Conservation (phyloP, 2,888 invertebrate genomes). For the Drosophila testacea region DNA sequence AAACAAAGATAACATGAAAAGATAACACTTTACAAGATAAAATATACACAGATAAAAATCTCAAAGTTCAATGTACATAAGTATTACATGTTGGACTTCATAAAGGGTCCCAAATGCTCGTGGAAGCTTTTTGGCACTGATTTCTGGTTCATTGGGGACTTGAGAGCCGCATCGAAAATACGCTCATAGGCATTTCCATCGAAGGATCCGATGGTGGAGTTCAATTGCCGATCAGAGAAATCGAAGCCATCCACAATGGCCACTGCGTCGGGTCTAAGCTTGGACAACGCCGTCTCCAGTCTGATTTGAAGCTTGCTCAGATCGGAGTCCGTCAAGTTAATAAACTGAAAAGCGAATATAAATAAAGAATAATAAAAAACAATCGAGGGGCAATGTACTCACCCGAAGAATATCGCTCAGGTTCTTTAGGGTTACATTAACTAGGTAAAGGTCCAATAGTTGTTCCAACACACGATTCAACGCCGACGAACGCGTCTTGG, state of each 20-base stretch:
- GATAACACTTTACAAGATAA: background rate
- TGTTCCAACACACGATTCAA: slow-evolving; percentile 89
- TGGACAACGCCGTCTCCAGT: slow-evolving; percentile 89
- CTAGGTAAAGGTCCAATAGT: slow-evolving; percentile 91
- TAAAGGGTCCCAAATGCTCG: slow-evolving; percentile 88
- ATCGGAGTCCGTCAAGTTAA: slow-evolving; percentile 72
- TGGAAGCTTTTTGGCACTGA: slow-evolving; percentile 90
- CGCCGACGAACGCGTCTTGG: slow-evolving; percentile 86
- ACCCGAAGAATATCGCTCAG: slow-evolving; percentile 93
- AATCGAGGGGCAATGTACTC: slow-evolving; percentile 65
- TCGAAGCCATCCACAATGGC: slow-evolving; percentile 97
- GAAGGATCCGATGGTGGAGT: slow-evolving; percentile 91
- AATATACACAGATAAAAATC: background rate
- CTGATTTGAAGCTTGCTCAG: slow-evolving; percentile 87
- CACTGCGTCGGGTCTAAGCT: slow-evolving; percentile 94
- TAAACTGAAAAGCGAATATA: slow-evolving; percentile 61
- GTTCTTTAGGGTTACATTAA: slow-evolving; percentile 90
- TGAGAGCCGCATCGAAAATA: slow-evolving; percentile 91
- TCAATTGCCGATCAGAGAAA: slow-evolving; percentile 90
- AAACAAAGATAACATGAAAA: slow-evolving; percentile 6
- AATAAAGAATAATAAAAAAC: background rate
- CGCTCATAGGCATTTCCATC: slow-evolving; percentile 94
- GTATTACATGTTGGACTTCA: slow-evolving; percentile 86
- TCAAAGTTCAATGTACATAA: background rate
- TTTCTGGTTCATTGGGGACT: slow-evolving; percentile 92